A percentile compares a stretch with the other conserved stretches of the same genome.
phyloP scores from a whole-genome alignment of 64 coral and sea anemone species.

The Montipora cactus region DNA sequence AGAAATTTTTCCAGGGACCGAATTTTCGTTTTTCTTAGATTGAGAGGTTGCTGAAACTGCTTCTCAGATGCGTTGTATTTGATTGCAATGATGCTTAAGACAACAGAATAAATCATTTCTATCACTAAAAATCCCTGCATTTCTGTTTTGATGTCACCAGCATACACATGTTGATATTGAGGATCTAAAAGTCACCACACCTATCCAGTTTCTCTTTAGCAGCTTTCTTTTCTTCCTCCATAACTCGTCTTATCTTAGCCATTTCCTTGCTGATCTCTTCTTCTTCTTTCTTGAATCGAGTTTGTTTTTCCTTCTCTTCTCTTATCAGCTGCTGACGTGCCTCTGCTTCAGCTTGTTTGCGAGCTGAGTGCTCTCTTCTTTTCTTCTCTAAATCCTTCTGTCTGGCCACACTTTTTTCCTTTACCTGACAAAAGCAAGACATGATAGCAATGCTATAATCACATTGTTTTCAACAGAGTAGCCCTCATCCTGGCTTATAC shows the following conservation, averaged over 20 bases:
- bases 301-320: slow-evolving; percentile 84
- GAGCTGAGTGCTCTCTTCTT: slow-evolving; percentile 71
- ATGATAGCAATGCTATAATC: not conserved
- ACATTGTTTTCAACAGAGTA: too few relatives aligned
- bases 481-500: too few relatives aligned
- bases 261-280: slow-evolving; percentile 82
- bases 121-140: too few relatives aligned
- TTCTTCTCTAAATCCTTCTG: slow-evolving; percentile 71
- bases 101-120: too few relatives aligned
- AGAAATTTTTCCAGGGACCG: too few relatives aligned
- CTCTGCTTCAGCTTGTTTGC: slow-evolving; percentile 84
- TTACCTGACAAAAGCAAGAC: slow-evolving; percentile 50
- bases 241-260: slow-evolving; percentile 72
- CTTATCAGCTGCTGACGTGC: slow-evolving; percentile 79
- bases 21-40: too few relatives aligned
- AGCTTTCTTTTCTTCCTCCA: slow-evolving; percentile 81
- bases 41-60: too few relatives aligned
- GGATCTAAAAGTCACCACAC: slow-evolving; percentile 9
- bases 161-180: not conserved
- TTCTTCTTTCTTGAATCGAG: slow-evolving; percentile 74
- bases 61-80: too few relatives aligned
- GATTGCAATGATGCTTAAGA: too few relatives aligned
- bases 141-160: too few relatives aligned
- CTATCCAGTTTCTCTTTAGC: slow-evolving; percentile 75
- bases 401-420: slow-evolving; percentile 78